phyloP scores from a whole-genome alignment of 1,140 invertebrate genomes.

The Caenorhabditis tropicalis region DNA sequence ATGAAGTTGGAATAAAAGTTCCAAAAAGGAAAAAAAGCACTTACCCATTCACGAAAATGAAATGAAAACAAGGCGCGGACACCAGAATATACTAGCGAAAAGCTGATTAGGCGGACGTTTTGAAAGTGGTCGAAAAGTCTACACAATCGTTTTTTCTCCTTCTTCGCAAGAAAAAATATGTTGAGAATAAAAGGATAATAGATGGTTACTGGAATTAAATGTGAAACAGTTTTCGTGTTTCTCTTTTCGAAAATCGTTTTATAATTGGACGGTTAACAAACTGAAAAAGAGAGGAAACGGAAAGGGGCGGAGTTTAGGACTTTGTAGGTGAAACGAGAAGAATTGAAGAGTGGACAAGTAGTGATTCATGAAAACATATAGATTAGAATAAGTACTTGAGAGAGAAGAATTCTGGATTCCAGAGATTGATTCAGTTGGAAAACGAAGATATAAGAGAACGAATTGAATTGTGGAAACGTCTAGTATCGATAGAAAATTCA shows the following conservation, averaged over 20 bases:
- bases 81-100: slow-evolving; percentile 24
- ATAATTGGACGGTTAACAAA: slow-evolving; percentile 31
- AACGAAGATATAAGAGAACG: not conserved
- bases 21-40: not conserved
- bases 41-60: not conserved
- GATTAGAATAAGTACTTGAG: not conserved
- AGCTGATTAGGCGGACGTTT: slow-evolving; percentile 34
- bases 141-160: not conserved
- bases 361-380: not conserved
- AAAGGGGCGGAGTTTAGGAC: not conserved
- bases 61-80: not conserved
- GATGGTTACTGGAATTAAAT: not conserved
- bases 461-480: not conserved
- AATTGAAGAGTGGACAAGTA: not conserved
- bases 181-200: not conserved
- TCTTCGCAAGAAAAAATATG: not conserved
- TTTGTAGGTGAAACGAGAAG: not conserved
- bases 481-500: not conserved
- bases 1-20: no score
- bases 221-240: not conserved
- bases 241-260: not conserved
- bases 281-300: not conserved
- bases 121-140: not conserved
- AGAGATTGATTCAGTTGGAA: not conserved
- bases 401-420: not conserved